A percentile compares a stretch with the other conserved stretches of the same genome.
Evolutionary conservation across 2,113 vertebrate species (phyloP).

Genomic region (Platycercus adscitus): DNA sequence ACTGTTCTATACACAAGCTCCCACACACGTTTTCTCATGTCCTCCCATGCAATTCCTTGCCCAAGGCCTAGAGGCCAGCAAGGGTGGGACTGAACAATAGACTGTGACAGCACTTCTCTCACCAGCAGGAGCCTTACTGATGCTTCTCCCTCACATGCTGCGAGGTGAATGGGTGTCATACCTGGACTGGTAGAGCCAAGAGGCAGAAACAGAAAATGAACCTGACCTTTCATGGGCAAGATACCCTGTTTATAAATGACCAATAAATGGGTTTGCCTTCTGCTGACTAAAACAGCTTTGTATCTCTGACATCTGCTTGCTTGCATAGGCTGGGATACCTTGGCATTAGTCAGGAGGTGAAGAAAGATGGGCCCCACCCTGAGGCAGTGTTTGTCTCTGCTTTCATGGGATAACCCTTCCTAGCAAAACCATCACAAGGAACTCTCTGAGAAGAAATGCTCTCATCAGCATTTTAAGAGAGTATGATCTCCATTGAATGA

Average conservation of each 20-base stretch:
- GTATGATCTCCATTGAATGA: background rate
- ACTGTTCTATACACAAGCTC: background rate
- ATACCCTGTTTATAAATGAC: background rate
- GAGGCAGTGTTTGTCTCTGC: background rate
- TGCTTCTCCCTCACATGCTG: background rate
- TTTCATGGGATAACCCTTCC: background rate
- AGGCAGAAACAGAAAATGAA: background rate
- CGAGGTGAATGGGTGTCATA: background rate
- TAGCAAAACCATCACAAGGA: background rate
- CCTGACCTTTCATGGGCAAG: background rate
- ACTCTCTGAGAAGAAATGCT: background rate
- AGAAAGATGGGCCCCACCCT: background rate
- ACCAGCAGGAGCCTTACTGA: background rate
- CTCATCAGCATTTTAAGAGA: background rate
- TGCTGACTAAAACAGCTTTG: background rate
- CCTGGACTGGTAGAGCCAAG: background rate
- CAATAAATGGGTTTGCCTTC: background rate
- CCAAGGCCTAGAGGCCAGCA: background rate
- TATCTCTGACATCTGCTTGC: constrained; percentile 23
- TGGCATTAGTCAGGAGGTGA: background rate
- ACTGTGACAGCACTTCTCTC: background rate
- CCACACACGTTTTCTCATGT: constrained; percentile 30
- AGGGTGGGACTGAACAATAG: background rate
- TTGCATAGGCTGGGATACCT: background rate
- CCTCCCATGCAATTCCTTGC: background rate